Evolutionary conservation across 2,888 invertebrate species (phyloP).

Genomic region (Trachelus iudaicus): DNA sequence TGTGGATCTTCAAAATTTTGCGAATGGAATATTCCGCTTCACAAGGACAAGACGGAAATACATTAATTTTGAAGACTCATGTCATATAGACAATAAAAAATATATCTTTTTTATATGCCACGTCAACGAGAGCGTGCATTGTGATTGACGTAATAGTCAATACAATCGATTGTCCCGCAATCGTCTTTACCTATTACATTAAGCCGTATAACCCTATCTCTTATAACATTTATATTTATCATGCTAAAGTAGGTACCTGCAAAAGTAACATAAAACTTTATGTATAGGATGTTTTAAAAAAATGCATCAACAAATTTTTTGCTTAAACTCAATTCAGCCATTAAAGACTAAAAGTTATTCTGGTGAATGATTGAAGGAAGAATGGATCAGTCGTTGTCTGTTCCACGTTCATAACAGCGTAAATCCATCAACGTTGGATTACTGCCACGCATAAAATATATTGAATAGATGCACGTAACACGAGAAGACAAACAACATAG

Average conservation of each 20-base stretch:
- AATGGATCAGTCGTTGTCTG: neutral
- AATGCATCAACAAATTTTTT: neutral
- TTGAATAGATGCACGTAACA: neutral
- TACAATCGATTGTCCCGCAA: neutral
- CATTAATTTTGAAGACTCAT: neutral
- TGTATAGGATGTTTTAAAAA: neutral
- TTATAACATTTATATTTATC: neutral
- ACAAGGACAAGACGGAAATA: neutral
- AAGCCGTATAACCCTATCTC: neutral
- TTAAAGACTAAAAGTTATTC: neutral
- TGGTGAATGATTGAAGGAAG: neutral
- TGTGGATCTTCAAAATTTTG: neutral
- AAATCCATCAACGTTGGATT: neutral
- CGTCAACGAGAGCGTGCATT: neutral
- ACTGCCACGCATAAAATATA: neutral
- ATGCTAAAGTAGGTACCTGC: neutral
- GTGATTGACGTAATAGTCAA: neutral
- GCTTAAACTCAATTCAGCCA: neutral
- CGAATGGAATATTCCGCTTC: neutral
- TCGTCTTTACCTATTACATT: neutral
- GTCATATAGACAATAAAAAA: neutral
- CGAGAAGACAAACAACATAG: neutral
- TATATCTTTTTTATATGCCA: neutral
- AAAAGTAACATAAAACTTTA: neutral
- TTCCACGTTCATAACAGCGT: neutral